phyloP scores from a whole-genome alignment of 2,888 invertebrate genomes.

The Ypsolopha sequella region DNA sequence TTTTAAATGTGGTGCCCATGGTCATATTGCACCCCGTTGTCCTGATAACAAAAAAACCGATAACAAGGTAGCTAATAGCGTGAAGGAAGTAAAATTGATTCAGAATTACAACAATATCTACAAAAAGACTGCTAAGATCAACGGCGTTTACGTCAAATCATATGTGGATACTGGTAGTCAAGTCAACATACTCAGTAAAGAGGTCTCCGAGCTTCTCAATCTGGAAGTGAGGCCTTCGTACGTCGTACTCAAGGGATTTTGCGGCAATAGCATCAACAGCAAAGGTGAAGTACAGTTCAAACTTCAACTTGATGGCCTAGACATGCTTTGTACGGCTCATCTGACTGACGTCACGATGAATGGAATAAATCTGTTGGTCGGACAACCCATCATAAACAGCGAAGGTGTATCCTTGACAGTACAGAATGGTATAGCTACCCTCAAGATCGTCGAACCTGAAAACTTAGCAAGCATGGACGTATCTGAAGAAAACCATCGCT shows the following conservation, averaged over 20 bases:
- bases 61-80: not conserved
- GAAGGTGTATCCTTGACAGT: constrained; percentile 9
- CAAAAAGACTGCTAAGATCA: not conserved
- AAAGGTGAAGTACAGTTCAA: not conserved
- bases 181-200: not conserved
- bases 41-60: not conserved
- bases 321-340: too few species aligned
- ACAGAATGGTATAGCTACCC: constrained; percentile 6
- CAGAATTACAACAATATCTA: not conserved
- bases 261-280: not conserved
- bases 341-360: too few species aligned
- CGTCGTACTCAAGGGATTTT: not conserved
- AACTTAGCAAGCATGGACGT: too few species aligned
- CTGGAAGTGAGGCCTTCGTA: not conserved
- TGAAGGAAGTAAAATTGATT: not conserved
- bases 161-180: not conserved
- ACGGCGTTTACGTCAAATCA: not conserved
- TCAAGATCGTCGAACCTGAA: constrained; percentile 1
- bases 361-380: constrained; percentile 13
- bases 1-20: not conserved
- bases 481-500: constrained; percentile 6
- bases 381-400: constrained; percentile 16
- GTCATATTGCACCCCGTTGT: not conserved
- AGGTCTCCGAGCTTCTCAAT: not conserved
- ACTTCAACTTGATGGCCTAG: too few species aligned